Evolutionary conservation across 2,113 vertebrate species (phyloP).

Genomic region (Aplodontia rufa): DNA sequence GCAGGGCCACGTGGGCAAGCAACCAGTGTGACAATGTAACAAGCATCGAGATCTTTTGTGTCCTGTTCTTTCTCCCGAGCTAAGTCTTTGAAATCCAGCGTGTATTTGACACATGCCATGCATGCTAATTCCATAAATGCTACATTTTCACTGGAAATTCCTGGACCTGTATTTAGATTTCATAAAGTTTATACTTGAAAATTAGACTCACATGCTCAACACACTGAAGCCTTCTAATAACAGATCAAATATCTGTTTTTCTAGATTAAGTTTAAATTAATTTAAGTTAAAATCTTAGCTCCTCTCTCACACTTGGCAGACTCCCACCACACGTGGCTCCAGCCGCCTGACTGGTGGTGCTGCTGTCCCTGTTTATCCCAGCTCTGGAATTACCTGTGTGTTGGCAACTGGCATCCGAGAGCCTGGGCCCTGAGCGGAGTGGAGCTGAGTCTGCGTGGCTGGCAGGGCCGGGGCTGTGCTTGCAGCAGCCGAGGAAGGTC

Average conservation of each 20-base stretch:
- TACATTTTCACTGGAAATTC: not conserved
- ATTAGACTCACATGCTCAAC: fast-evolving
- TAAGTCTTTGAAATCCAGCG: not conserved
- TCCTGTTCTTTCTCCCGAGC: not conserved
- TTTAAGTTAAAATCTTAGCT: not conserved
- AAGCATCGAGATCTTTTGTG: not conserved
- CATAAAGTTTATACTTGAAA: not conserved
- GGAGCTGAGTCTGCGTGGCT: too few species aligned
- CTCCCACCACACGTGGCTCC: fast-evolving
- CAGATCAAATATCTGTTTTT: not conserved
- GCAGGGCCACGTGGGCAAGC: not conserved
- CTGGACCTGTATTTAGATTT: not conserved
- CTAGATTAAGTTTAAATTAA: not conserved
- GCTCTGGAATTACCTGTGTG: fast-evolving
- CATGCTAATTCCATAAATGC: not conserved
- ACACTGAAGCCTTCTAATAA: not conserved
- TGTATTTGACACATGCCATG: not conserved
- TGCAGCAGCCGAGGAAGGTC: not conserved
- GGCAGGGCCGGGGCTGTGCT: not conserved
- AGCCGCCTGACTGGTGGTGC: fast-evolving
- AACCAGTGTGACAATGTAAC: not conserved
- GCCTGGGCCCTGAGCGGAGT: too few species aligned
- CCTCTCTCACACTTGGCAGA: fast-evolving
- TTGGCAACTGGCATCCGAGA: too few species aligned
- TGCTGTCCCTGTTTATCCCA: fast-evolving